These are phyloP conservation scores for Oreochromis aureus DNA, from an alignment of 2,113 vertebrate genomes.

Conservation along the genomic window DNA sequence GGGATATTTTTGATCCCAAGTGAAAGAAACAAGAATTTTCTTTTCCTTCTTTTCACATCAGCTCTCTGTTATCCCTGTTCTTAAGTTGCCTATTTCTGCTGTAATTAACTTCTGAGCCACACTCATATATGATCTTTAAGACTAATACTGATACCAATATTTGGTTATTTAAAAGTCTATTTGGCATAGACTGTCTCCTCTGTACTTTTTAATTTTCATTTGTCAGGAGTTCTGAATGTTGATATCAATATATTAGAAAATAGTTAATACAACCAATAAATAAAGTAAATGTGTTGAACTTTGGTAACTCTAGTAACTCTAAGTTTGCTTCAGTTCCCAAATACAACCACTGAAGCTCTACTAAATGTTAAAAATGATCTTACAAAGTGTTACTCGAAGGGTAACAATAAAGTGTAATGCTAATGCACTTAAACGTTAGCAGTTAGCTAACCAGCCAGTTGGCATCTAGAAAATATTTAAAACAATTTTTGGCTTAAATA, in stretches of 20 bases:
- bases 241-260: neutral
- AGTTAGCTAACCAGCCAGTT: neutral
- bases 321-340: neutral
- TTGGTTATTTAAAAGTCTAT: neutral
- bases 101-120: neutral
- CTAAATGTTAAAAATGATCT: neutral
- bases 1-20: neutral
- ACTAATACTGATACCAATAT: neutral
- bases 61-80: neutral
- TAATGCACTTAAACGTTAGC: accelerated
- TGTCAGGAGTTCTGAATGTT: neutral
- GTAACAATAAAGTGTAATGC: neutral
- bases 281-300: neutral
- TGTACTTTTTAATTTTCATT: neutral
- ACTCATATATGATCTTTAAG: neutral
- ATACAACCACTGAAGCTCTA: neutral
- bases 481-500: neutral
- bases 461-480: neutral
- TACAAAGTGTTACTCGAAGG: neutral
- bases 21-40: neutral
- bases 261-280: neutral
- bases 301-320: neutral
- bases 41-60: neutral
- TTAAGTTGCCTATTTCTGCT: neutral
- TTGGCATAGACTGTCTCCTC: neutral